Percentiles rank a stretch among this genome's conserved stretches.
phyloP scores from a whole-genome alignment of 1,140 invertebrate genomes.

The Hylaeus volcanicus region DNA sequence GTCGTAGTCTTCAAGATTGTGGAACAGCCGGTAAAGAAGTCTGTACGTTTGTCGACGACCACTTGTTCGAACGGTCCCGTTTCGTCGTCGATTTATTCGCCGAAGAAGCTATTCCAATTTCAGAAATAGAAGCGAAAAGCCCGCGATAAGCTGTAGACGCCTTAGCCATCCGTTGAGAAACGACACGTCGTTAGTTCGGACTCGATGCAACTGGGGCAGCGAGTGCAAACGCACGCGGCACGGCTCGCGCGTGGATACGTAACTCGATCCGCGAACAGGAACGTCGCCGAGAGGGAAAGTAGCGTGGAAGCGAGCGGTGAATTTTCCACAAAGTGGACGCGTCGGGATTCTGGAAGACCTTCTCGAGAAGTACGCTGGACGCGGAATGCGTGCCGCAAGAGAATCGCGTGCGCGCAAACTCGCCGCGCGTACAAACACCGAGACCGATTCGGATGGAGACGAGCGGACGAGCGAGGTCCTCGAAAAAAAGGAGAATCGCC shows the following conservation, averaged over 20 bases:
- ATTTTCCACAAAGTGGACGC: conserved; percentile 19
- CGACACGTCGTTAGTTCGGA: neutral
- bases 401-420: too few relatives aligned
- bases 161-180: neutral
- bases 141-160: too few relatives aligned
- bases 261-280: conserved; percentile 5
- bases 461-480: neutral
- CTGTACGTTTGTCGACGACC: conserved; percentile 42
- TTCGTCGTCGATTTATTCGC: too few relatives aligned
- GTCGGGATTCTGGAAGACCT: too few relatives aligned
- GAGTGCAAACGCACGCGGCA: neutral
- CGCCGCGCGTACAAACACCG: neutral
- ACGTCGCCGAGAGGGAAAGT: conserved; percentile 28
- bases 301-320: conserved; percentile 1
- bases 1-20: neutral
- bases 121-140: too few relatives aligned
- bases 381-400: conserved; percentile 24
- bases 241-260: neutral
- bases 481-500: conserved; percentile 25
- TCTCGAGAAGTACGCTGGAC: neutral
- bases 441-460: neutral
- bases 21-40: conserved; percentile 39
- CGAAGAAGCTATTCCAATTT: too few relatives aligned
- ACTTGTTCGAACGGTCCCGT: conserved; percentile 22
- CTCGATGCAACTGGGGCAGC: neutral